Percentiles rank a stretch among this genome's conserved stretches.
Conservation (phyloP, 2,113 vertebrate species). For the Corythornis vintsioides region DNA sequence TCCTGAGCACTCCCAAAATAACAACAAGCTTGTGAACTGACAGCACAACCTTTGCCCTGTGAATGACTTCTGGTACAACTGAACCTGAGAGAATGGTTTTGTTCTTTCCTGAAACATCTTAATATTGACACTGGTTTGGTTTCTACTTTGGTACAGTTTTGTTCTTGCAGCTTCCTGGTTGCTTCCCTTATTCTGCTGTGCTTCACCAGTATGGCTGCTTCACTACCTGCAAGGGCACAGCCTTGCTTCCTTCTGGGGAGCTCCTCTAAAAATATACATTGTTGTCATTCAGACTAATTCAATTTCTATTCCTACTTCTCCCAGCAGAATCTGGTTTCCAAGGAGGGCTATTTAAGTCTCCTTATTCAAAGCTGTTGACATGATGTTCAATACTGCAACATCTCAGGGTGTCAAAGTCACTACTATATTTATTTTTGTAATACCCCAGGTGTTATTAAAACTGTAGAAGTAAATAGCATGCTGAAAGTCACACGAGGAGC, state of each 20-base stretch:
- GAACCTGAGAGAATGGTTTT: background rate
- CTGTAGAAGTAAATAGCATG: conserved; percentile 6
- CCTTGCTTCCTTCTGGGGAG: background rate
- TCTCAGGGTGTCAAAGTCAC: conserved; percentile 1
- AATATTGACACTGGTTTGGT: background rate
- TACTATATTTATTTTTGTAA: conserved; percentile 40
- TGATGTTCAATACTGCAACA: conserved; percentile 3
- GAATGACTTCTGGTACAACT: background rate
- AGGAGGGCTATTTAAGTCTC: conserved; percentile 34
- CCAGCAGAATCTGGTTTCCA: conserved; percentile 43
- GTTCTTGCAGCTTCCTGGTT: background rate
- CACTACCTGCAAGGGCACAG: background rate
- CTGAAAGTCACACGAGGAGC: background rate
- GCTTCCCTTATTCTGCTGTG: background rate
- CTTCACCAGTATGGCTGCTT: background rate
- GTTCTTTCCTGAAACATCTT: background rate
- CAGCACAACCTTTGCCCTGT: background rate
- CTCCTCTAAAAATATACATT: conserved; percentile 43
- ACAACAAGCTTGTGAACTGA: background rate
- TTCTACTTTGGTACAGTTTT: background rate
- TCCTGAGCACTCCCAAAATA: background rate
- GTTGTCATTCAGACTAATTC: conserved; percentile 19
- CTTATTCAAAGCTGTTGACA: conserved; percentile 41
- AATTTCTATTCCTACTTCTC: conserved; percentile 9
- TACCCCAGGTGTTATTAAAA: conserved; percentile 21